These are phyloP conservation scores for Leptobrachium leishanense DNA, from an alignment of 2,113 vertebrate species.

Conservation along the genomic window DNA sequence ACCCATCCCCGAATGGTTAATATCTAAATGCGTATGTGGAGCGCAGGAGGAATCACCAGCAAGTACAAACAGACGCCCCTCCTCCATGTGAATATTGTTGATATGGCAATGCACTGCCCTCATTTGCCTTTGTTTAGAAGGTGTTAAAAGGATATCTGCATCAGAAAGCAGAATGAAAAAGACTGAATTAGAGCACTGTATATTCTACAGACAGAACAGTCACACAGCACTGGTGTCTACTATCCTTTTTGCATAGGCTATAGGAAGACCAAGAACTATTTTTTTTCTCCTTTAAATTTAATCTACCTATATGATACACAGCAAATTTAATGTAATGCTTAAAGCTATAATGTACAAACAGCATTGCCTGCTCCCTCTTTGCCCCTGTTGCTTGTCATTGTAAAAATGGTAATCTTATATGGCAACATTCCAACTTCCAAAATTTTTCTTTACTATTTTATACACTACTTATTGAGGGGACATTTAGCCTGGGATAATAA, in stretches of 20 bases:
- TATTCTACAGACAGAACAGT: conserved; percentile 11
- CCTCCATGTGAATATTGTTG: conserved; percentile 74
- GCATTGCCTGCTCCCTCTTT: no score
- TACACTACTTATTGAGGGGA: no score
- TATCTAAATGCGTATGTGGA: not conserved
- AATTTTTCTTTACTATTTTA: no score
- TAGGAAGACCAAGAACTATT: not conserved
- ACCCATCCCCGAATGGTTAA: no score
- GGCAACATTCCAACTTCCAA: no score
- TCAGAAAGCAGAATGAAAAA: conserved; percentile 58
- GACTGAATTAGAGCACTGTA: conserved; percentile 15
- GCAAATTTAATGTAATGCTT: no score
- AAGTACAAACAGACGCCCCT: not conserved
- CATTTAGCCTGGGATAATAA: no score
- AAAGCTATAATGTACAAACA: no score
- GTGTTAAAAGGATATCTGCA: conserved; percentile 73
- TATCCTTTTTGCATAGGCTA: not conserved
- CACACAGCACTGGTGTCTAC: not conserved
- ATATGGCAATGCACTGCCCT: conserved; percentile 70
- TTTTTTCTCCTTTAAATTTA: not conserved
- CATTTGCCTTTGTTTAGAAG: conserved; percentile 79
- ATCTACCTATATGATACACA: no score
- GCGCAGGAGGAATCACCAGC: not conserved
- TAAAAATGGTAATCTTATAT: no score
- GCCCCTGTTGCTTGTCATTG: no score